Conservation (phyloP, 2,113 vertebrate genomes). For the Brienomyrus longianalis region DNA sequence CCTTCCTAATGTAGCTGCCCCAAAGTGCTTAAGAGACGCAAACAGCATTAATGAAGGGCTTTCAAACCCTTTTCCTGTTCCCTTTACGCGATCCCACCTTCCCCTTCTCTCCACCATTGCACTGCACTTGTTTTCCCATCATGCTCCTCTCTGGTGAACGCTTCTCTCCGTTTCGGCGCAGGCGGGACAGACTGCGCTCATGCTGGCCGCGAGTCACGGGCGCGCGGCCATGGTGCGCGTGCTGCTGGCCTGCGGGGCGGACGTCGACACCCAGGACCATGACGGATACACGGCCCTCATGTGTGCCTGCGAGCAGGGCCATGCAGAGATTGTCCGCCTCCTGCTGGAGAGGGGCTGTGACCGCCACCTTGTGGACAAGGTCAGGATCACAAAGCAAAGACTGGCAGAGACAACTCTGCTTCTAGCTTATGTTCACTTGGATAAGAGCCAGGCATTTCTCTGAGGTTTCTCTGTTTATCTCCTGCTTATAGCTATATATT, state of each 20-base stretch:
- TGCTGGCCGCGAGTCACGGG: constrained; percentile 83
- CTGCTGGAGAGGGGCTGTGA: constrained; percentile 72
- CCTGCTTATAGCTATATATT: not conserved
- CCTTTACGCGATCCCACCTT: not conserved
- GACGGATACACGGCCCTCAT: constrained; percentile 83
- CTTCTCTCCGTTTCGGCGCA: constrained; percentile 28
- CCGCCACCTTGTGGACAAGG: constrained; percentile 66
- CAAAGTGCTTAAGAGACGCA: not conserved
- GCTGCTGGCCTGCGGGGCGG: constrained; percentile 65
- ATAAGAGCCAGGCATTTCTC: not conserved
- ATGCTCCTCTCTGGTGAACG: constrained; percentile 18
- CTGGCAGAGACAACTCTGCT: not conserved
- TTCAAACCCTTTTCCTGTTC: not conserved
- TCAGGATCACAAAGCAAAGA: constrained; percentile 38
- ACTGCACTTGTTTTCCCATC: not conserved
- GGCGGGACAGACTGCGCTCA: constrained; percentile 83
- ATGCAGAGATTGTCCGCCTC: constrained; percentile 69
- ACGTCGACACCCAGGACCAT: constrained; percentile 72
- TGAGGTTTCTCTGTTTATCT: not conserved
- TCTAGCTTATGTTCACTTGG: not conserved
- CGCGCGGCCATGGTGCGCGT: constrained; percentile 75
- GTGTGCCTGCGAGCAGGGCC: constrained; percentile 84
- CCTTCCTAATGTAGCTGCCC: not conserved
- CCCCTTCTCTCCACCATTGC: not conserved
- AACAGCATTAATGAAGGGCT: not conserved